Conservation (phyloP, 2,113 vertebrate species). For the Onychostruthus taczanowskii region DNA sequence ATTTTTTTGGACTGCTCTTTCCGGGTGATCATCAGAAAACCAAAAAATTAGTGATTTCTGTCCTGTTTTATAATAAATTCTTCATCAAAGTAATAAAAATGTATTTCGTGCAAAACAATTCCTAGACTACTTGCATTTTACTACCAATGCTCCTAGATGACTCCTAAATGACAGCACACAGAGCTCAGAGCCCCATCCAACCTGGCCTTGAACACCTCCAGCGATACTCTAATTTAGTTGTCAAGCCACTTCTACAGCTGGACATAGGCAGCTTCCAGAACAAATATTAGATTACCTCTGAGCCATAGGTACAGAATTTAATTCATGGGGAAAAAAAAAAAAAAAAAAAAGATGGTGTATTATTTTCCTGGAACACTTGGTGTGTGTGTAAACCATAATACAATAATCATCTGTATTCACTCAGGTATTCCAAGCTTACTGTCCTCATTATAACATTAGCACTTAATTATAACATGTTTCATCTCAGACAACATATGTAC, state of each 20-base stretch:
- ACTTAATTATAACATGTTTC: neutral
- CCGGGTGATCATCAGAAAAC: neutral
- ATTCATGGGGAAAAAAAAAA: neutral
- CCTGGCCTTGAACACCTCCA: neutral
- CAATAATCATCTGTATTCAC: neutral
- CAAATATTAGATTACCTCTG: neutral
- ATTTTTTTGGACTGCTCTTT: neutral
- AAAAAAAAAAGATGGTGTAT: neutral
- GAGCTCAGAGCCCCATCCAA: neutral
- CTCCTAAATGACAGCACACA: neutral
- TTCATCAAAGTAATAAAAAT: neutral
- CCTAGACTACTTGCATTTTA: neutral
- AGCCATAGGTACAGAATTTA: neutral
- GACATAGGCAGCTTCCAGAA: neutral
- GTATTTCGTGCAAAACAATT: neutral
- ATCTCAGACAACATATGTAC: neutral
- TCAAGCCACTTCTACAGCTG: neutral
- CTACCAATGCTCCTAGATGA: neutral
- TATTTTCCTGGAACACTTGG: neutral
- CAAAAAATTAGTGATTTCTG: neutral
- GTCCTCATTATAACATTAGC: neutral
- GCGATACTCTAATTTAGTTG: neutral
- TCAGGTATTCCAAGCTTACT: neutral
- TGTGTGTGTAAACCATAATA: neutral
- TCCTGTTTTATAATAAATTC: neutral